Conservation (phyloP, 2,888 invertebrate species). For the Mesorhabditis spiculigera region DNA sequence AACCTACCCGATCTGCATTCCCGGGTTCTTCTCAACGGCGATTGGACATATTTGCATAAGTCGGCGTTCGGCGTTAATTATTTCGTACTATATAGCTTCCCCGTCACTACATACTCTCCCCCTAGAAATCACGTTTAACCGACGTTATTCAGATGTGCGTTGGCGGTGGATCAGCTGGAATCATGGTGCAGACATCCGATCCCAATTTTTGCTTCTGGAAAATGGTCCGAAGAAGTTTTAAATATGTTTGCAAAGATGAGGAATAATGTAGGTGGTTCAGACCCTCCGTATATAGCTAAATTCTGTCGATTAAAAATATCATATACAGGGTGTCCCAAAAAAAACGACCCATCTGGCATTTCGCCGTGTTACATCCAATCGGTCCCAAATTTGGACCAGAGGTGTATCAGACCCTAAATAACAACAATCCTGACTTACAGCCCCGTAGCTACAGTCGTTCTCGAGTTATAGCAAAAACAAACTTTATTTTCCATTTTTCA, state of each 20-base stretch:
- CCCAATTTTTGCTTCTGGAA: slow-evolving; percentile 27
- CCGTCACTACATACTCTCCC: too few relatives aligned
- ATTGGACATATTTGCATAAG: slow-evolving; percentile 35
- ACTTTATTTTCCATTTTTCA: too few relatives aligned
- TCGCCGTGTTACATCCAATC: too few relatives aligned
- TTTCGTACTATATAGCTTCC: not conserved
- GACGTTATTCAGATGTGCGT: not conserved
- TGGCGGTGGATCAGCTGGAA: not conserved
- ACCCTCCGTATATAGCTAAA: not conserved
- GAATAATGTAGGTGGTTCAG: not conserved
- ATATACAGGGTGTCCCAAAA: not conserved
- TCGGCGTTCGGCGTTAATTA: slow-evolving; percentile 29
- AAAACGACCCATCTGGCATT: too few relatives aligned
- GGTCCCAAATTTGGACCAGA: too few relatives aligned
- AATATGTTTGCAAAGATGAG: slow-evolving; percentile 32
- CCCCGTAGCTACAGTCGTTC: too few relatives aligned
- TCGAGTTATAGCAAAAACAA: too few relatives aligned
- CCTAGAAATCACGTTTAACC: too few relatives aligned
- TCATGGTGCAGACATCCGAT: slow-evolving; percentile 11
- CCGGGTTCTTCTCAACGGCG: slow-evolving; percentile 32
- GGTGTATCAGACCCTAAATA: too few relatives aligned
- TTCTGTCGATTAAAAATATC: slow-evolving; percentile 6
- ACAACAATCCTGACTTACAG: too few relatives aligned
- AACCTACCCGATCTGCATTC: slow-evolving; percentile 8
- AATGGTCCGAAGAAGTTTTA: slow-evolving; percentile 36